Evolutionary conservation across 2,797 vertebrate species (phyloP).

Genomic region (Thaleichthys pacificus): DNA sequence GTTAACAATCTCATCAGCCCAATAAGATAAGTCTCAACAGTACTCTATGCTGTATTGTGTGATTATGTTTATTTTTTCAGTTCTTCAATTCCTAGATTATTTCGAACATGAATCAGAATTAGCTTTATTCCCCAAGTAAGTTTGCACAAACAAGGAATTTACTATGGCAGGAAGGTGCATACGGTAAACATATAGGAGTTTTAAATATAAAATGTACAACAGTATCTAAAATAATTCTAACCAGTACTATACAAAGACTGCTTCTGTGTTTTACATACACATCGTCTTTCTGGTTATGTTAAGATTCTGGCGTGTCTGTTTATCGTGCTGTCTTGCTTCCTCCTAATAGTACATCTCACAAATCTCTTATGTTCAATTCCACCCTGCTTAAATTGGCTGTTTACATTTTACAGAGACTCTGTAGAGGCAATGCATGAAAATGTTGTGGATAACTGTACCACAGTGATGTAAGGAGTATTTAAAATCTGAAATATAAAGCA

Average conservation of each 20-base stretch:
- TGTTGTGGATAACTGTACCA: not conserved
- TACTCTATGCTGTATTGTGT: not conserved
- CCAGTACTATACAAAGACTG: too few species aligned
- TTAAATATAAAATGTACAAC: too few species aligned
- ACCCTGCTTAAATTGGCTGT: constrained; percentile 1
- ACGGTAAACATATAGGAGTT: too few species aligned
- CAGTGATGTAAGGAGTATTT: constrained; percentile 12
- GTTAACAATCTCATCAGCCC: not conserved
- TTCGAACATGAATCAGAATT: too few species aligned
- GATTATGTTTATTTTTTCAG: not conserved
- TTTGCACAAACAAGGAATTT: too few species aligned
- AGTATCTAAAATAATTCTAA: too few species aligned
- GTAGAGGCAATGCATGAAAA: not conserved
- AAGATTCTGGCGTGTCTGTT: not conserved
- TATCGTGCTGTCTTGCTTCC: not conserved
- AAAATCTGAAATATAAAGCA: not conserved
- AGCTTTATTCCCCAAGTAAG: too few species aligned
- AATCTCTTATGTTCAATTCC: not conserved
- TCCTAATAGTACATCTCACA: not conserved
- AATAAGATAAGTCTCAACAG: not conserved
- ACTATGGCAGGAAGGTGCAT: too few species aligned
- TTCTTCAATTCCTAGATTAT: not conserved
- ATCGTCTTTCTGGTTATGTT: not conserved
- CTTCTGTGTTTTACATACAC: too few species aligned
- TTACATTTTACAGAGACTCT: not conserved